Evolutionary conservation across 2,113 vertebrate species (phyloP).

Genomic region (Casuarius casuarius): DNA sequence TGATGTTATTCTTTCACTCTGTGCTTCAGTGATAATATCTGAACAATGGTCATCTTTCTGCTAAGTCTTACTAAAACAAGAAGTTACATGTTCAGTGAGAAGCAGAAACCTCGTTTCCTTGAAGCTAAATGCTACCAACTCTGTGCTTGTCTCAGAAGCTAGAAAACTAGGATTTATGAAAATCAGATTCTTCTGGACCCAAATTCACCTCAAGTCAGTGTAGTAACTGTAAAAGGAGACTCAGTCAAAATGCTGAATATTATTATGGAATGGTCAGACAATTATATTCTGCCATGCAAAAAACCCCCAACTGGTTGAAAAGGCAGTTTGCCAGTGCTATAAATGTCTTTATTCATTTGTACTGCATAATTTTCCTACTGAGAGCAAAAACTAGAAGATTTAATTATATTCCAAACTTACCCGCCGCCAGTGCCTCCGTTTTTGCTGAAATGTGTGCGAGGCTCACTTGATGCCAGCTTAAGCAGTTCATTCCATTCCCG

Average conservation of each 20-base stretch:
- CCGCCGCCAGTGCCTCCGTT: constrained; percentile 90
- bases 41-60: neutral
- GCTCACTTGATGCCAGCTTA: constrained; percentile 97
- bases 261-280: neutral
- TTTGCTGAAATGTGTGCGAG: constrained; percentile 93
- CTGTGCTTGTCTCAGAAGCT: neutral
- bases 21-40: neutral
- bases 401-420: constrained; percentile 72
- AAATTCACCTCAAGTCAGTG: neutral
- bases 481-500: constrained; percentile 96
- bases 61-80: neutral
- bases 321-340: neutral
- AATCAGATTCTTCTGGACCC: neutral
- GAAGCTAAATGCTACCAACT: neutral
- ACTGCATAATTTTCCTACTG: neutral
- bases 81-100: neutral
- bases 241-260: neutral
- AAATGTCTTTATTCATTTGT: neutral
- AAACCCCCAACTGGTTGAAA: neutral
- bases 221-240: neutral
- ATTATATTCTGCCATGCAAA: neutral
- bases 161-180: neutral
- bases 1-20: neutral
- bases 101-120: neutral
- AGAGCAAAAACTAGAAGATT: accelerated